Base-by-base conservation (phyloP, 2,888 invertebrate genomes). In the Protonemura montana region DNA sequence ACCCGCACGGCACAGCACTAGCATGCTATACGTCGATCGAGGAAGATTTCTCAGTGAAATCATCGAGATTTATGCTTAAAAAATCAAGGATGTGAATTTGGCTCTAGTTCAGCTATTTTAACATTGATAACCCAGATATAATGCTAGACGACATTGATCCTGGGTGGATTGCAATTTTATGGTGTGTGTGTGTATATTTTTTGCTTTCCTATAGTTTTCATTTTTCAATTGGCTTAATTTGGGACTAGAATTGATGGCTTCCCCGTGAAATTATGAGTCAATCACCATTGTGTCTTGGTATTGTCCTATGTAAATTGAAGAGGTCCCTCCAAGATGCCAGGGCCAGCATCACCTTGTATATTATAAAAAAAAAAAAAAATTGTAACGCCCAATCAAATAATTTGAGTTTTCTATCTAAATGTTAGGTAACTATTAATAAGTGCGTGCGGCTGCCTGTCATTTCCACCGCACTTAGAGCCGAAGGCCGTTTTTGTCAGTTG, bases 61-160 rank as follows among this genome's bases (percentile, higher is more conserved):
- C 78, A 78, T 78, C 28, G 26, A 78, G 78, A 27, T 26, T 27
- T 27, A 78, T 78, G 27, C 78, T 27, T 78, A 5, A 7, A 76
- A 27, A 78, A 27, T 28, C 78, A 78, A 78, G 78, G 78, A 27
- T 78, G 28, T 26, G 78, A 78, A 27, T 27, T 78, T 28, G 78
- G 78, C 27, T 78, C 78, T 78, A 78, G 78, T 78, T 78, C 78
- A 78, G 28, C 78, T 78, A 78, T 78, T 78, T 78, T 78, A 28
- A 28, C 26, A 78, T 27, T 78, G 59, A 59, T 78, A 78, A 78
- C 78, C 78, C 16, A 78, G 78, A 78, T 78, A 27, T 78, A 21
- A 27, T 78, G 26, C 78, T 78, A 78, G 78, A 78, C 78, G 28
- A 27, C 78, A 78, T 78, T 78, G 78, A 78, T 78, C 78, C 26